Conservation (phyloP, 1,140 invertebrate genomes). For the Paracyclopina nana region DNA sequence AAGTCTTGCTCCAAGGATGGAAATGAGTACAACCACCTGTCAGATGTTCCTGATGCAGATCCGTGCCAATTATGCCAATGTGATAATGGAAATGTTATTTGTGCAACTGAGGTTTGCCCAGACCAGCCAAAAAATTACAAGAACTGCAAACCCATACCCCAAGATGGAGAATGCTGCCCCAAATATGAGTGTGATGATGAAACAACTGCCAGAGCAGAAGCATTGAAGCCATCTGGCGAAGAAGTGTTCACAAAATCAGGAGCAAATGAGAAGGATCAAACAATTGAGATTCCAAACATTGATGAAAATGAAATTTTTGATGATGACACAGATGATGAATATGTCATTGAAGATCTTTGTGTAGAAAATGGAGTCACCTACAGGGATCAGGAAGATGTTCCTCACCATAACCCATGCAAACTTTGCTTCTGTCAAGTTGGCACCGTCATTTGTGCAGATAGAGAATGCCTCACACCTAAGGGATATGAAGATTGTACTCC, state of each 20-base stretch:
- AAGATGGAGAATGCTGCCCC: slow-evolving; percentile 24
- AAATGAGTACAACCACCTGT: slow-evolving; percentile 22
- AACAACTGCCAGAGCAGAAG: slow-evolving; percentile 5
- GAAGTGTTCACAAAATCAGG: not conserved
- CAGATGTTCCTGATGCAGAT: slow-evolving; percentile 21
- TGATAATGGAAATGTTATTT: slow-evolving; percentile 24
- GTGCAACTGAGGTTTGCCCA: slow-evolving; percentile 24
- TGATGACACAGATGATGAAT: slow-evolving; percentile 2
- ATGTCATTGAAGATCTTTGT: not conserved
- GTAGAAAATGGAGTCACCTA: slow-evolving; percentile 5
- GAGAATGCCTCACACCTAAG: slow-evolving; percentile 1
- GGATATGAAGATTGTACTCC: slow-evolving; percentile 18
- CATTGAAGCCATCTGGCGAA: not conserved
- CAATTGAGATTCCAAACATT: not conserved
- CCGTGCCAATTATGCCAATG: slow-evolving; percentile 25
- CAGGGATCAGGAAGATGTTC: slow-evolving; percentile 13
- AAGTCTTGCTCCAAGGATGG: slow-evolving; percentile 20
- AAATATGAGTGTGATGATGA: slow-evolving; percentile 14
- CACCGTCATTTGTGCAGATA: slow-evolving; percentile 6
- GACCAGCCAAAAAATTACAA: slow-evolving; percentile 19
- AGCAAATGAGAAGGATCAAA: not conserved
- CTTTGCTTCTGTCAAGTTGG: slow-evolving; percentile 15
- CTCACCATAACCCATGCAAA: slow-evolving; percentile 8
- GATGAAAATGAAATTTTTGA: not conserved
- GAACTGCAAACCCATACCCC: slow-evolving; percentile 17